Evolutionary conservation across 2,888 invertebrate species (phyloP), one percentile per base, ranked within the genome.

Genomic region (Cylindroiulus punctatus): DNA sequence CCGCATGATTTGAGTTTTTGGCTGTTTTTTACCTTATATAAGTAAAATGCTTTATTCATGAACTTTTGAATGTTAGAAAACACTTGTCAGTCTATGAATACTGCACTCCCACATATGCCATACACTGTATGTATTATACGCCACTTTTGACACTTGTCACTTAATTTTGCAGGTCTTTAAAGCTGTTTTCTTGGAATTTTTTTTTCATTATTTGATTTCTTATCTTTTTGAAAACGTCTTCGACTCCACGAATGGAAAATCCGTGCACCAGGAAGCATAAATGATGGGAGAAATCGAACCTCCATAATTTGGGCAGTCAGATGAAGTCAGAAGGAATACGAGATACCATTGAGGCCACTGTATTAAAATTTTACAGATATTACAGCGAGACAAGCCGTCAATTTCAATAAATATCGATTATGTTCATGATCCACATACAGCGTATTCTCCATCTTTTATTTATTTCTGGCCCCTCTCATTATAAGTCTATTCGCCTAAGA

Each of bases 361-460:
- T 65, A 65, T 26, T 65, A 26, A 22, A 65, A 7, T 52, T 17
- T 0, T 1, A 26, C 5, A 65, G n/a, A 65, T 17, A 44, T 17
- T 22, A 0, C 10, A 65, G n/a, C 3, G 22, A 65, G 57, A n/a
- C 17, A 22, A 65, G 22, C 52, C 17, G 19, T 65, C 57, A 1
- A 65, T 65, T 65, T 65, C 10, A 22, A 65, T 65, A 65, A 65
- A 65, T 65, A 26, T 65, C 65, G 19, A n/a, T 57, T 57, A 57
- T 5, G n/a, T n/a, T n/a, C n/a, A 22, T 22, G 7, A 10, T 22
- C 57, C 8, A 65, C n/a, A 26, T 65, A n/a, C 19, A 57, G 19
- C n/a, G 3, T 8, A 5, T 26, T 65, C 26, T 17, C n/a, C 8
- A 22, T 65, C 22, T 7, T 0, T 65, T 10, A 65, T 65, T 22